Conservation (phyloP, 1,140 invertebrate species). For the Spodoptera litura region DNA sequence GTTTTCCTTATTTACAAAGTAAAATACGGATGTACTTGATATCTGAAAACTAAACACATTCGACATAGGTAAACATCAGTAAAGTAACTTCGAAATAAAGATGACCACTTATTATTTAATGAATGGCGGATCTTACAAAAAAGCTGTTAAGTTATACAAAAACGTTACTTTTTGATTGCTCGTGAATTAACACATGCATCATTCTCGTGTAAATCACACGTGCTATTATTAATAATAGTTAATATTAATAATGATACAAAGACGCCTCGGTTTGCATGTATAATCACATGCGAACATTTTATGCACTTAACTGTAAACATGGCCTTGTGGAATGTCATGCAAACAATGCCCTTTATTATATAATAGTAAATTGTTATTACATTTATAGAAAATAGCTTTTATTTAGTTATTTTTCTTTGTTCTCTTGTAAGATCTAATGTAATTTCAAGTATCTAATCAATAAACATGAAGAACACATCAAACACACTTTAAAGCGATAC, state of each 20-base stretch:
- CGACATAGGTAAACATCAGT: too few species aligned
- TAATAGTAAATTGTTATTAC: not conserved
- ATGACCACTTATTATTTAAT: not conserved
- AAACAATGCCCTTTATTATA: not conserved
- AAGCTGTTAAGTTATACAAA: not conserved
- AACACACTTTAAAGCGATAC: too few species aligned
- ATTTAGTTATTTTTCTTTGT: too few species aligned
- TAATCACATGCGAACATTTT: not conserved
- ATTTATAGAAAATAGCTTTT: too few species aligned
- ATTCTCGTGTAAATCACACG: constrained; percentile 6
- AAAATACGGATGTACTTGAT: not conserved
- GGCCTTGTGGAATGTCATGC: not conserved
- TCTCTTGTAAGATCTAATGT: too few species aligned
- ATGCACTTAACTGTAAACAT: constrained; percentile 11
- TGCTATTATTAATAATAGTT: not conserved
- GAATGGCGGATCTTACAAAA: not conserved
- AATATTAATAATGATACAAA: not conserved
- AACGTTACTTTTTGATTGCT: not conserved
- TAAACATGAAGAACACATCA: too few species aligned
- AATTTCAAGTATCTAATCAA: too few species aligned
- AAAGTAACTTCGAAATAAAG: too few species aligned
- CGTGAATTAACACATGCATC: constrained; percentile 3
- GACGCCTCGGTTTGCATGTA: not conserved
- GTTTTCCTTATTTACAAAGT: constrained; percentile 1
- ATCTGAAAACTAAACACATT: not conserved